These are phyloP conservation scores for Dolichomitus sp. DNA, from an alignment of 2,888 invertebrate species.

Conservation along the genomic window DNA sequence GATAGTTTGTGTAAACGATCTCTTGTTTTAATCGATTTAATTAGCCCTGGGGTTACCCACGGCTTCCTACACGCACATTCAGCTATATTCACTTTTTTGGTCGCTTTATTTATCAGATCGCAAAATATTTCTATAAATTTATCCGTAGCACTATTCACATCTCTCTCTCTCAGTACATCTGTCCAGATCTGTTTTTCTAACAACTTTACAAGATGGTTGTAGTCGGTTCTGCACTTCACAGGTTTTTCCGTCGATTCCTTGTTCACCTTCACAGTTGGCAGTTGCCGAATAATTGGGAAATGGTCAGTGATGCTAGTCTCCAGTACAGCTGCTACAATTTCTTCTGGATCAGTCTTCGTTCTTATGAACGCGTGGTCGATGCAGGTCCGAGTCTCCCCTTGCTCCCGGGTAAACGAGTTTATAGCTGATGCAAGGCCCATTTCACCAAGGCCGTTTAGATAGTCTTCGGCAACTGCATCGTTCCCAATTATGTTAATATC, in stretches of 20 bases:
- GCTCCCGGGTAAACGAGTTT: background rate
- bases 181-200: background rate
- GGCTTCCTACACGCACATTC: background rate
- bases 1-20: background rate
- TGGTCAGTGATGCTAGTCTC: background rate
- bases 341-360: background rate
- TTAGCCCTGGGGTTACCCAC: background rate
- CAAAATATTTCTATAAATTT: background rate
- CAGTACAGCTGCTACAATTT: background rate
- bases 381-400: background rate
- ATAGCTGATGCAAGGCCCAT: slow-evolving; percentile 9
- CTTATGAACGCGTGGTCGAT: slow-evolving; percentile 5
- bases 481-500: slow-evolving; percentile 1
- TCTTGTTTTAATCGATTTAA: background rate
- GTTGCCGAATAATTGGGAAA: background rate
- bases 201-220: background rate
- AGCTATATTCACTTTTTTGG: background rate
- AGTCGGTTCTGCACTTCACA: background rate
- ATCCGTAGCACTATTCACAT: background rate
- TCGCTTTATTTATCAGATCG: background rate
- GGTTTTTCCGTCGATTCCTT: background rate
- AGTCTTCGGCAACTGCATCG: background rate
- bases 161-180: background rate
- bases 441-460: slow-evolving; percentile 13
- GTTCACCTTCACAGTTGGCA: background rate